A percentile compares a stretch with the other conserved stretches of the same genome.
Conservation (phyloP, 1,140 invertebrate species). For the Dufourea novaeangliae region DNA sequence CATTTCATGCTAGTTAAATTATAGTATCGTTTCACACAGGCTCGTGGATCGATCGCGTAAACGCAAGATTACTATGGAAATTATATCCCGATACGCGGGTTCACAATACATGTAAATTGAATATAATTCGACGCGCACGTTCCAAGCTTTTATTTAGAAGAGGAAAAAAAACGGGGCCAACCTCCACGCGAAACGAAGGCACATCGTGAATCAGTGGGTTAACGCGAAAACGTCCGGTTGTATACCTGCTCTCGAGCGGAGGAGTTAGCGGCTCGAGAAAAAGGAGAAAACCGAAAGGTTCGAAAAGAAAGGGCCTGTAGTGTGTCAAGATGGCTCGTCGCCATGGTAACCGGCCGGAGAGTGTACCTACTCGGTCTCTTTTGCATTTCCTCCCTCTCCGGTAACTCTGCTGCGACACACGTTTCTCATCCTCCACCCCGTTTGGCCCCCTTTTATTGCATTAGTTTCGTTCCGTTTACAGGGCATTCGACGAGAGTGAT, state of each 20-base stretch:
- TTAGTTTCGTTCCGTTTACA: conserved; percentile 23
- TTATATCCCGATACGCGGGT: background rate
- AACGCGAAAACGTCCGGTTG: conserved; percentile 40
- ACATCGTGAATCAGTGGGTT: conserved; percentile 31
- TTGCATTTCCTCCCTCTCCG: conserved; percentile 43
- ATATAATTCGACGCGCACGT: background rate
- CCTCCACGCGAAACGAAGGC: background rate
- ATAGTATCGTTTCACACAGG: too few relatives aligned
- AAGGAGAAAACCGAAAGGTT: conserved; percentile 37
- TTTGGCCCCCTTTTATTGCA: conserved; percentile 12
- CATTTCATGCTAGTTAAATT: too few relatives aligned
- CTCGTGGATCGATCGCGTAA: background rate
- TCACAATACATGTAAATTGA: background rate
- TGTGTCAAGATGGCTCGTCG: conserved; percentile 76
- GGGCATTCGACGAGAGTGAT: background rate
- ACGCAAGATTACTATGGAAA: background rate
- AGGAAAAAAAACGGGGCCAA: background rate
- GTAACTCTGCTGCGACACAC: conserved; percentile 38
- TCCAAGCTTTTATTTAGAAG: background rate
- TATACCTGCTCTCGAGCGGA: conserved; percentile 20
- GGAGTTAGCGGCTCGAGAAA: conserved; percentile 10
- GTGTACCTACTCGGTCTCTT: conserved; percentile 58
- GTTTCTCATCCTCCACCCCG: conserved; percentile 31
- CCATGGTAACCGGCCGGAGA: conserved; percentile 70
- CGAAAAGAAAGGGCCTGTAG: conserved; percentile 55